Conservation (phyloP, 2,113 vertebrate species). For the Xenotilapia leptura region DNA sequence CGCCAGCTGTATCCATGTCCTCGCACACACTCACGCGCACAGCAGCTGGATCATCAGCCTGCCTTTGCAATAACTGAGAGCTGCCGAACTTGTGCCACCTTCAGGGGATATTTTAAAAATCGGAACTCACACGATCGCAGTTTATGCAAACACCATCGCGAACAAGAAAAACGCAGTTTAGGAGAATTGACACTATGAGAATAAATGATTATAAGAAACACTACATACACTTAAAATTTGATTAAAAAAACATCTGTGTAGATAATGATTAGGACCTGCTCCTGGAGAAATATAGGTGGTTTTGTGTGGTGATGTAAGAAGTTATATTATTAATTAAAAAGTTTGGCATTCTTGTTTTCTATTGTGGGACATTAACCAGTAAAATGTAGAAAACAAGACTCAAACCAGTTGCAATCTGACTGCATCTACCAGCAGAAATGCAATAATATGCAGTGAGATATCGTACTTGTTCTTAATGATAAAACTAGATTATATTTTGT, state of each 20-base stretch:
- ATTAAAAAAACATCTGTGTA: accelerated
- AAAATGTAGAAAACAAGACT: not conserved
- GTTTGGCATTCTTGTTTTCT: not conserved
- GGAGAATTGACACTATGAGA: not conserved
- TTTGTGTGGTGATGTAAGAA: not conserved
- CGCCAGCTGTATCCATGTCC: constrained; percentile 50
- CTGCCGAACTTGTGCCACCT: constrained; percentile 54
- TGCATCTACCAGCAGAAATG: not conserved
- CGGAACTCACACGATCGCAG: accelerated
- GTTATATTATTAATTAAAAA: not conserved
- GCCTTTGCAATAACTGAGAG: constrained; percentile 41
- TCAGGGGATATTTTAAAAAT: not conserved
- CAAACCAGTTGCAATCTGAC: not conserved
- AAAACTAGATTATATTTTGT: not conserved
- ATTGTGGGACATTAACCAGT: not conserved
- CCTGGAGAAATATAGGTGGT: not conserved
- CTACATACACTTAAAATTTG: not conserved
- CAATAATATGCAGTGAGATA: not conserved
- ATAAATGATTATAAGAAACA: not conserved
- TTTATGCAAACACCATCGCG: not conserved
- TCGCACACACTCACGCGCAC: constrained; percentile 19
- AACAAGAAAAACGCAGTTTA: not conserved
- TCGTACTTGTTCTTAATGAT: not conserved
- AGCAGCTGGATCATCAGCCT: constrained; percentile 63
- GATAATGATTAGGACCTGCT: not conserved